phyloP scores from a whole-genome alignment of 1,140 invertebrate genomes.

The Drosophila ogumai region DNA sequence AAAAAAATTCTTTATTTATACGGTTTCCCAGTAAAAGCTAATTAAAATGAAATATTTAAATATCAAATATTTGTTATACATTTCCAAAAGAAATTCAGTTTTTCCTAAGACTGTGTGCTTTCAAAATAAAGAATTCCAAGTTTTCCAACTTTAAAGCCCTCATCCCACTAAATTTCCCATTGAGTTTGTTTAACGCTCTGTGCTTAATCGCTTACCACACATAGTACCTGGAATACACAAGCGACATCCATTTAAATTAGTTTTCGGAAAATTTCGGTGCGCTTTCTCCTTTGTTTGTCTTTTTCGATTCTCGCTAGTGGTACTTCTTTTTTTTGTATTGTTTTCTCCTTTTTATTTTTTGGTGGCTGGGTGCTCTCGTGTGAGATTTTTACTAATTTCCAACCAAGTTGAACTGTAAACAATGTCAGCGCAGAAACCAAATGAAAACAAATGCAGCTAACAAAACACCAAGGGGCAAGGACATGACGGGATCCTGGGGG shows the following conservation, averaged over 20 bases:
- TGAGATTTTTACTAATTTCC: conserved; percentile 78
- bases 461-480: conserved; percentile 54
- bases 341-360: conserved; percentile 15
- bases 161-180: neutral
- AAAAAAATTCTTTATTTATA: too few relatives aligned
- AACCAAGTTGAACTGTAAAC: conserved; percentile 80
- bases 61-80: too few relatives aligned
- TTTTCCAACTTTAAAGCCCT: neutral
- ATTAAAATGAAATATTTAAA: neutral
- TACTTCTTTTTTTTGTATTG: conserved; percentile 28
- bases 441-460: conserved; percentile 80
- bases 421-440: conserved; percentile 73
- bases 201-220: conserved; percentile 12
- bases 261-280: conserved; percentile 12
- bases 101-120: neutral
- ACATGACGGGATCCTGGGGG: conserved; percentile 9
- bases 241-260: conserved; percentile 39
- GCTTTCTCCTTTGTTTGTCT: conserved; percentile 8
- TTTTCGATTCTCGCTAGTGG: conserved; percentile 32
- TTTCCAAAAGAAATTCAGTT: neutral
- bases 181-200: neutral
- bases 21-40: rapidly evolving
- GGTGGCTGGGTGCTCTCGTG: conserved; percentile 54
- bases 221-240: conserved; percentile 3
- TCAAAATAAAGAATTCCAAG: neutral